Percentiles rank a stretch among this genome's conserved stretches.
Conservation (phyloP, 2,113 vertebrate genomes). For the Eolophus roseicapilla region DNA sequence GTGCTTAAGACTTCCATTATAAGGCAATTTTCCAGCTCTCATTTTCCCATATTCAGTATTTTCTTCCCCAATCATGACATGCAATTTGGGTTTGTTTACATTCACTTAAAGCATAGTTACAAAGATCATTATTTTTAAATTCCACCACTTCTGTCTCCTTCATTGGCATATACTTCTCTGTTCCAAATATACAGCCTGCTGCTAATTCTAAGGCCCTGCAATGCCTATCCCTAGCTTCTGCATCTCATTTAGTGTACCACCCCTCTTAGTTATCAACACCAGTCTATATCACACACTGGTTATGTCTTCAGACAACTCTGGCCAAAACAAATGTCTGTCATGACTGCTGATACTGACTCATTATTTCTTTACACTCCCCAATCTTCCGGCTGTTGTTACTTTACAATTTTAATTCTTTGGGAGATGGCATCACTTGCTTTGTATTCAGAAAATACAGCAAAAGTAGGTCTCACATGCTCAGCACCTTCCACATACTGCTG, state of each 20-base stretch:
- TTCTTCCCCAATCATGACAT: not conserved
- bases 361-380: not conserved
- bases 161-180: not conserved
- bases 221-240: not conserved
- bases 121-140: not conserved
- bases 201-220: not conserved
- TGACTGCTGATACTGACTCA: not conserved
- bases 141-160: not conserved
- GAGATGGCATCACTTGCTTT: not conserved
- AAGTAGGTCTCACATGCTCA: not conserved
- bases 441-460: not conserved
- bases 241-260: not conserved
- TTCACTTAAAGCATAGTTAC: not conserved
- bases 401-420: not conserved
- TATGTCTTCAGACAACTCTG: not conserved
- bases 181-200: not conserved
- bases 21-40: not conserved
- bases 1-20: not conserved
- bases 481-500: not conserved
- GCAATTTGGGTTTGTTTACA: not conserved
- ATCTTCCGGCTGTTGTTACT: not conserved
- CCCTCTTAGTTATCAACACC: not conserved
- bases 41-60: not conserved
- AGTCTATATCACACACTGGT: not conserved
- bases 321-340: not conserved